Conservation (phyloP, 2,797 vertebrate genomes). For the Carduelis carduelis region DNA sequence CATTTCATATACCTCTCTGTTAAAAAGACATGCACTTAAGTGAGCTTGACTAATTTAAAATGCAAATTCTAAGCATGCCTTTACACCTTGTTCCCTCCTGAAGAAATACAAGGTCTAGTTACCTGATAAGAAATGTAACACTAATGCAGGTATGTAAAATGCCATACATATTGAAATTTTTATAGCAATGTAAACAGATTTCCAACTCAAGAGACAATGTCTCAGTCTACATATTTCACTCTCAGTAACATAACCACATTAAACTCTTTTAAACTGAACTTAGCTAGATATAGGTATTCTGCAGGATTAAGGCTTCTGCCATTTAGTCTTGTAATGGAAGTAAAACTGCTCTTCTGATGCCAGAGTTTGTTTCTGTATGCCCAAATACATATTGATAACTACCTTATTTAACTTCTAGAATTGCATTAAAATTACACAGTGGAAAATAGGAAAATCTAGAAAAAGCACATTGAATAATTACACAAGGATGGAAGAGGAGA, state of each 20-base stretch:
- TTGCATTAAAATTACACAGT: not conserved
- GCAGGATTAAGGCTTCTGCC: not conserved
- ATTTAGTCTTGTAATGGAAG: not conserved
- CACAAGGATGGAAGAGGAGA: not conserved
- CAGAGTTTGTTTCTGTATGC: not conserved
- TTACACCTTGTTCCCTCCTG: not conserved
- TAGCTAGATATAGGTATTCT: not conserved
- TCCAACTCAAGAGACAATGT: not conserved
- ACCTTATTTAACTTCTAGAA: not conserved
- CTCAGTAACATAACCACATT: not conserved
- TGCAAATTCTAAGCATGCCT: not conserved
- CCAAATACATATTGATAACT: not conserved
- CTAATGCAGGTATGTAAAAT: not conserved
- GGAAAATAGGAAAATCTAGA: not conserved
- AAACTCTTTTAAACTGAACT: not conserved
- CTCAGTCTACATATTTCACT: not conserved
- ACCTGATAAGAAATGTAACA: constrained; percentile 24
- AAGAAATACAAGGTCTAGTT: not conserved
- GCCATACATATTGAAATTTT: not conserved
- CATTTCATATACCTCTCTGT: not conserved
- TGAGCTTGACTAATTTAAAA: not conserved
- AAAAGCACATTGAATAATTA: not conserved
- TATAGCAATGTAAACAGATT: not conserved
- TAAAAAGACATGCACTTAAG: not conserved
- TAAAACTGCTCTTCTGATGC: not conserved